phyloP scores from a whole-genome alignment of 2,797 vertebrate species.

The Danionella dracula region DNA sequence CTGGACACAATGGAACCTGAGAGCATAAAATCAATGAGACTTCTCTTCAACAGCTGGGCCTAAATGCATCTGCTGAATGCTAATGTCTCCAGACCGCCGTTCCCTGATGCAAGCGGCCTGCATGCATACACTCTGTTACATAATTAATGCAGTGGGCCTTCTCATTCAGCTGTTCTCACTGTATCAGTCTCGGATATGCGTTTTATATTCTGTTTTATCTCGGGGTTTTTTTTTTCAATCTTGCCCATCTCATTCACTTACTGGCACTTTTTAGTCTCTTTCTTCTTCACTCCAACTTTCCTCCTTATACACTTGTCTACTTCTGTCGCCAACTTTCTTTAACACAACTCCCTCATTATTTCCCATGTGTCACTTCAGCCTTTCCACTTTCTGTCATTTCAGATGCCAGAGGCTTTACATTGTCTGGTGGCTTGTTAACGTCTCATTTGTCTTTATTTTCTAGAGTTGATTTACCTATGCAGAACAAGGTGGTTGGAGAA shows the following conservation, averaged over 20 bases:
- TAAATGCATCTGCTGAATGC: constrained; percentile 44
- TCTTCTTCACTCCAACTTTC: constrained; percentile 14
- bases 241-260: constrained; percentile 41
- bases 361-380: not conserved
- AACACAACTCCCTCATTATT: constrained; percentile 10
- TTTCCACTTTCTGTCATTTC: constrained; percentile 19
- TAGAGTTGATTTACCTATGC: constrained; percentile 41
- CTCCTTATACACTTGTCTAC: constrained; percentile 1
- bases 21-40: constrained; percentile 51
- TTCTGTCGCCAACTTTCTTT: constrained; percentile 4
- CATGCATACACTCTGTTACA: constrained; percentile 64
- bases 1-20: constrained; percentile 37
- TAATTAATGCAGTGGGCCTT: constrained; percentile 73
- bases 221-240: constrained; percentile 43
- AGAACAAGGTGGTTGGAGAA: constrained; percentile 25
- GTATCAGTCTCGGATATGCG: constrained; percentile 61
- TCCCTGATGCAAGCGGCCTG: constrained; percentile 45
- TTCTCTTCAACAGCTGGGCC: constrained; percentile 47
- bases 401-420: constrained; percentile 50
- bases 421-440: constrained; percentile 8
- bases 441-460: constrained; percentile 8
- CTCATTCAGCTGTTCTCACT: constrained; percentile 67
- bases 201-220: constrained; percentile 73
- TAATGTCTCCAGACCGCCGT: constrained; percentile 54
- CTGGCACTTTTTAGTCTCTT: constrained; percentile 19